Base-by-base conservation (phyloP, 2,888 invertebrate genomes). In the Chorisops tibialis region DNA sequence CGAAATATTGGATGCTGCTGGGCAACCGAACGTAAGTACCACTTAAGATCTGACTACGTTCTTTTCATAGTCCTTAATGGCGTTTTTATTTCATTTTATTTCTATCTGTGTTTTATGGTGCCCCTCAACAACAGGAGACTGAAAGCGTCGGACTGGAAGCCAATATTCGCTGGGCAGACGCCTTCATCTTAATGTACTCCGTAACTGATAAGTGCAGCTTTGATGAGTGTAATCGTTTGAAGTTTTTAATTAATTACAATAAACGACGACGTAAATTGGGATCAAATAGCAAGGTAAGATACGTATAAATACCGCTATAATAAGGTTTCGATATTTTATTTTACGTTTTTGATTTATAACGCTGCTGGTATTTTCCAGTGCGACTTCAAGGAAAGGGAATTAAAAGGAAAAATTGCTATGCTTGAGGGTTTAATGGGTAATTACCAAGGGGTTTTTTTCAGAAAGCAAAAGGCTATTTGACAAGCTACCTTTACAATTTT, bases 191-290 rank as follows among this genome's bases (percentile, higher is more conserved):
- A 54, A 87, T 93, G 82, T 93, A 93, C 74, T 91, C 92, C 0
- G 89, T 93, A 37, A 91, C 92, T 1, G 93, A 93, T 77, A 89
- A 91, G 75, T 91, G 92, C 73, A 92, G 91, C 61, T 93, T 93
- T 75, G 91, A 91, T 75, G 91, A 91, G 73, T 90, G 89, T 77
- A 89, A 89, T 72, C 84, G 90, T 0, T 82, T 91, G 60, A 90
- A 90, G 77, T 91, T 90, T 74, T 83, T 89, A 65, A 89, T 90
- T 67, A 89, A 89, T 74, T 89, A 89, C 76, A 89, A 88, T 74
- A 89, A 89, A 73, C 77, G 87, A 48, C 80, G 87, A 67, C 82
- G 87, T 62, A 82, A 87, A 69, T 79, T 88, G 60, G 82, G 87
- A 18, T 83, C 85, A 48, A 79, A 77, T 63, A 79, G 81, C 50